Evolutionary conservation across 1,140 invertebrate genomes (phyloP).

Genomic region (Nymphalis io): DNA sequence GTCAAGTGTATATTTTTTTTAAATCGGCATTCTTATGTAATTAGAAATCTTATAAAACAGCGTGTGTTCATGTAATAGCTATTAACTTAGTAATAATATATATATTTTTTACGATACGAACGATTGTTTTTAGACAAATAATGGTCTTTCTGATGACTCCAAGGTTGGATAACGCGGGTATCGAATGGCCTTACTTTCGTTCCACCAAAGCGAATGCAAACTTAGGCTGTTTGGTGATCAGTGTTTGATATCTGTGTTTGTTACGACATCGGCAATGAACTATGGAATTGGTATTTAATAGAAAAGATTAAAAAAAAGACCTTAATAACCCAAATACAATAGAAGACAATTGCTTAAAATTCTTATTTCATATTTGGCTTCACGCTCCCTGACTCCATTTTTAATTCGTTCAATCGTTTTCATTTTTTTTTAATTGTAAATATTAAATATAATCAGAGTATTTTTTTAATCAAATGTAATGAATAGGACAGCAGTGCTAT

Average conservation of each 20-base stretch:
- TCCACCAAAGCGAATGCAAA: slow-evolving; percentile 17
- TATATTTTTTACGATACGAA: not conserved
- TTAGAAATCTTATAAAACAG: too few species aligned
- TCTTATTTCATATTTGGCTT: too few species aligned
- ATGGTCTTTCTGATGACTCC: slow-evolving; percentile 12
- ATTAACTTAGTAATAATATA: not conserved
- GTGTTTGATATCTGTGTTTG: slow-evolving; percentile 5
- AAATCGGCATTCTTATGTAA: too few species aligned
- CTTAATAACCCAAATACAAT: not conserved
- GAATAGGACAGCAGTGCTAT: too few species aligned
- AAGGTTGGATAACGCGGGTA: slow-evolving; percentile 24
- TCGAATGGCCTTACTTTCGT: slow-evolving; percentile 31
- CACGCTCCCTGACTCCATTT: too few species aligned
- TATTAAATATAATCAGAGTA: too few species aligned
- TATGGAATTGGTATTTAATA: not conserved
- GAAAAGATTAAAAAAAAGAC: not conserved
- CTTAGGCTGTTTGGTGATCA: slow-evolving; percentile 11
- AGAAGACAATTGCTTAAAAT: not conserved
- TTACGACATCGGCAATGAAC: not conserved
- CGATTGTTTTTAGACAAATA: slow-evolving; percentile 9
- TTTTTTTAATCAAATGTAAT: too few species aligned
- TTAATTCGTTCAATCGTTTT: too few species aligned
- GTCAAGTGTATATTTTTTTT: too few species aligned
- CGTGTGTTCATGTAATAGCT: not conserved
- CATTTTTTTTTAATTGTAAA: too few species aligned